A percentile compares a stretch with the other conserved stretches of the same genome.
Evolutionary conservation across 1,140 invertebrate genomes (phyloP).

Genomic region (Caenorhabditis briggsae): DNA sequence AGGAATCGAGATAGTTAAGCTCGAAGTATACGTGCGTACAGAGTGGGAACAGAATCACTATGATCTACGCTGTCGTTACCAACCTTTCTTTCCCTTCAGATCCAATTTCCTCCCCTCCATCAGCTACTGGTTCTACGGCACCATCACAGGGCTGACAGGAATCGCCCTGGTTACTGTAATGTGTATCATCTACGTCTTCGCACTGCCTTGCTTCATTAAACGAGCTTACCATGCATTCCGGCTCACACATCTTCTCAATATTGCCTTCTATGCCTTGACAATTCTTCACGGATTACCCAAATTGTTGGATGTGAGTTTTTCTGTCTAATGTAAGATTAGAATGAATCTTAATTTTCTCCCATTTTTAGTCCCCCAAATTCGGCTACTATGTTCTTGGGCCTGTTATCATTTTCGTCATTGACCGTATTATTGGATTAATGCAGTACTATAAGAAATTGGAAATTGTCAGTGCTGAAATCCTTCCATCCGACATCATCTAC

Average conservation of each 20-base stretch:
- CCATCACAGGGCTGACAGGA: conserved; percentile 88
- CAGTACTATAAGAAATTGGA: conserved; percentile 85
- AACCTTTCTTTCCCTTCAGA: conserved; percentile 59
- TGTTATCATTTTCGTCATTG: conserved; percentile 81
- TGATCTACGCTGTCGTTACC: not conserved
- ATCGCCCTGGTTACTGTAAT: conserved; percentile 92
- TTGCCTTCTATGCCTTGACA: conserved; percentile 89
- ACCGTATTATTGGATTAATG: conserved; percentile 78
- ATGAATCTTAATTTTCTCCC: too few relatives aligned
- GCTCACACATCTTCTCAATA: conserved; percentile 93
- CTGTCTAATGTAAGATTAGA: conserved; percentile 31
- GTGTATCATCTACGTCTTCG: conserved; percentile 92
- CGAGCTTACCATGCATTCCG: conserved; percentile 81
- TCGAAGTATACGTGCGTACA: too few relatives aligned
- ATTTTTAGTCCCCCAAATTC: conserved; percentile 84
- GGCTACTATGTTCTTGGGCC: conserved; percentile 96
- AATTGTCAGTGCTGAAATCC: conserved; percentile 92
- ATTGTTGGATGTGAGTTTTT: conserved; percentile 85
- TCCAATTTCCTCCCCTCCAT: conserved; percentile 78
- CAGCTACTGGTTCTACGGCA: conserved; percentile 78
- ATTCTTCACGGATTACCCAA: conserved; percentile 94
- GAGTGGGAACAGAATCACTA: too few relatives aligned
- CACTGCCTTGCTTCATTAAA: conserved; percentile 91
- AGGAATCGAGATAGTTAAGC: too few relatives aligned
- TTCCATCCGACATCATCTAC: conserved; percentile 86